phyloP scores from a whole-genome alignment of 2,888 invertebrate genomes.

The Aplocera efformata region DNA sequence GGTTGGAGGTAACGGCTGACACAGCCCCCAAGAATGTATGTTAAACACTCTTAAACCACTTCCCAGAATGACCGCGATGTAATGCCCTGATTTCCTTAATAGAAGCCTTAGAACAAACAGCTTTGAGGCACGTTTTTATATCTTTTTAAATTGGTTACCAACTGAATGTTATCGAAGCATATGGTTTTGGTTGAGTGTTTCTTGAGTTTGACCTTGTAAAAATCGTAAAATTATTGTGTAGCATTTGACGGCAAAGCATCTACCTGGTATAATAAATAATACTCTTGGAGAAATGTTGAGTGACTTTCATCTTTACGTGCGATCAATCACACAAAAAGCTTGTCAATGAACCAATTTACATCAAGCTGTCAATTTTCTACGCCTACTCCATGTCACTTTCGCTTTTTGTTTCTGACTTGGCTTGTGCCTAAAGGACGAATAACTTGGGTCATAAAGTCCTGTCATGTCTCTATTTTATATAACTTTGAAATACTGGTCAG shows the following conservation, averaged over 20 bases:
- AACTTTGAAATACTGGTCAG: too few species aligned
- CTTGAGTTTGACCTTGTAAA: constrained; percentile 5
- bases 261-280: neutral
- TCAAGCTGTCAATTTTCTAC: constrained; percentile 19
- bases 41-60: constrained; percentile 49
- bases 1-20: constrained; percentile 19
- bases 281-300: constrained; percentile 9
- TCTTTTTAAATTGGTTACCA: constrained; percentile 13
- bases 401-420: constrained; percentile 14
- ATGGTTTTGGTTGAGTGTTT: constrained; percentile 7
- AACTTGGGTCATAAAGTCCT: too few species aligned
- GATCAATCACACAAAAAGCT: constrained; percentile 23
- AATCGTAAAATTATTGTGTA: too few species aligned
- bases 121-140: constrained; percentile 18
- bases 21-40: constrained; percentile 56
- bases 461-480: too few species aligned
- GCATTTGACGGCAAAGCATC: too few species aligned
- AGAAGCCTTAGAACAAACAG: constrained; percentile 21
- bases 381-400: constrained; percentile 20
- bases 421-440: neutral
- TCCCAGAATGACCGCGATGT: constrained; percentile 43
- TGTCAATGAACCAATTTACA: constrained; percentile 24
- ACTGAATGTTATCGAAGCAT: constrained; percentile 13
- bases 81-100: constrained; percentile 22
- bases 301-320: constrained; percentile 19